A percentile compares a stretch with the other conserved stretches of the same genome.
Conservation (phyloP, 2,113 vertebrate species). For the Apodemus speciosus region DNA sequence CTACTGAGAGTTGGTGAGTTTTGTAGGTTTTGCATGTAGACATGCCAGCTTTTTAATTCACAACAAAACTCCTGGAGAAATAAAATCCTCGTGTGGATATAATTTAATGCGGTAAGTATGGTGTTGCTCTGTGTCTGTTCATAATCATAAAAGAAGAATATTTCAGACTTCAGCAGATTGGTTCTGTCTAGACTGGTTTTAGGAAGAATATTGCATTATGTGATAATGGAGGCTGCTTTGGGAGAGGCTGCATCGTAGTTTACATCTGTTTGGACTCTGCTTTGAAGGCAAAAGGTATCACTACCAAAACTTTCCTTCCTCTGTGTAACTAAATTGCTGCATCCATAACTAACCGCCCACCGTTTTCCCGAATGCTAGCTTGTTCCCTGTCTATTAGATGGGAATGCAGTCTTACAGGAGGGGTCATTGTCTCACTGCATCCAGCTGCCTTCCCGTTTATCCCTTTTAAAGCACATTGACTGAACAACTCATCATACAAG, state of each 20-base stretch:
- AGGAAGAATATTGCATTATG: constrained; percentile 62
- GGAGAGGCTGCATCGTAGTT: constrained; percentile 37
- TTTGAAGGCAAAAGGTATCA: constrained; percentile 29
- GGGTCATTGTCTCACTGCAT: neutral
- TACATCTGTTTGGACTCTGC: neutral
- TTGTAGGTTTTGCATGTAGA: constrained; percentile 49
- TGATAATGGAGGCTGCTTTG: constrained; percentile 57
- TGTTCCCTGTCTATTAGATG: constrained; percentile 28
- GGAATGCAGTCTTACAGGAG: neutral
- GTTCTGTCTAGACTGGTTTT: constrained; percentile 75
- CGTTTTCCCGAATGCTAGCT: constrained; percentile 3
- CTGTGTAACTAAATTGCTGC: neutral
- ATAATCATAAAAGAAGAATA: constrained; percentile 56
- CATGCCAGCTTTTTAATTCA: constrained; percentile 25
- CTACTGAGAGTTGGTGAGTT: neutral
- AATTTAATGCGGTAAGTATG: neutral
- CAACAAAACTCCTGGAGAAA: constrained; percentile 18
- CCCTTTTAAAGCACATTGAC: neutral
- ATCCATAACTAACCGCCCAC: neutral
- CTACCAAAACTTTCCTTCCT: constrained; percentile 21
- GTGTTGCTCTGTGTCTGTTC: constrained; percentile 56
- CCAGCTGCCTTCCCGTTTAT: neutral
- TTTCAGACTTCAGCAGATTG: constrained; percentile 54
- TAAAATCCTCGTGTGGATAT: constrained; percentile 10
- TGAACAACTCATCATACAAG: no score